Conservation (phyloP, 2,113 vertebrate genomes). For the Alectura lathami region DNA sequence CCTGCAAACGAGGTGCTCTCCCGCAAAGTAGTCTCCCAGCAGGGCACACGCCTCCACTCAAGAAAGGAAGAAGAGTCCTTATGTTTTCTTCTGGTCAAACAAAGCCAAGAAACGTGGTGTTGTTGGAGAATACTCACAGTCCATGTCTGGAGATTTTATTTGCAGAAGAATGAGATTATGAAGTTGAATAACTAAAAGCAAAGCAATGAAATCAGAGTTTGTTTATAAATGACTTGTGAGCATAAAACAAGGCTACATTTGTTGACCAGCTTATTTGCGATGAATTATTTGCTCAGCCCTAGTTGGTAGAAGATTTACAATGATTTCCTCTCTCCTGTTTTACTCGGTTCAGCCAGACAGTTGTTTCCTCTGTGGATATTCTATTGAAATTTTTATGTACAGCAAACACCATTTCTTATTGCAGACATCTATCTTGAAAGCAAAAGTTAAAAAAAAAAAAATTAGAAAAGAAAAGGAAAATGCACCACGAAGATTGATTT, state of each 20-base stretch:
- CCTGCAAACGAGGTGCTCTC: background rate
- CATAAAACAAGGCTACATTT: background rate
- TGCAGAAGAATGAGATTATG: background rate
- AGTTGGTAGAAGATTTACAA: slow-evolving; percentile 11
- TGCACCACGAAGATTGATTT: slow-evolving; percentile 46
- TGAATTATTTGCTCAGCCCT: slow-evolving; percentile 25
- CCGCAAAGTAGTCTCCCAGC: background rate
- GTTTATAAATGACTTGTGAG: background rate
- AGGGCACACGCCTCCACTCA: background rate
- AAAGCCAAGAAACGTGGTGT: rapidly evolving
- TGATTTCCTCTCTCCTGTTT: background rate
- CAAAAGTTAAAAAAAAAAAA: background rate
- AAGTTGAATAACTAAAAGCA: background rate
- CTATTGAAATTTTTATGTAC: background rate
- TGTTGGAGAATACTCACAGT: background rate
- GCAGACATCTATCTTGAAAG: slow-evolving; percentile 44
- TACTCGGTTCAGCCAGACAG: background rate
- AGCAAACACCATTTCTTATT: slow-evolving; percentile 45
- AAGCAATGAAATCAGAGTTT: background rate
- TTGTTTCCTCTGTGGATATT: slow-evolving; percentile 43
- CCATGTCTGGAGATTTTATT: background rate
- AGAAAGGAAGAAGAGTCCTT: background rate
- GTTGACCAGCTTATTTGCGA: background rate
- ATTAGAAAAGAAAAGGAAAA: background rate
- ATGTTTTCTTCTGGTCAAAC: background rate